A percentile compares a stretch with the other conserved stretches of the same genome.
Evolutionary conservation across 2,797 vertebrate species (phyloP).

Genomic region (Phataginus tetradactyla): DNA sequence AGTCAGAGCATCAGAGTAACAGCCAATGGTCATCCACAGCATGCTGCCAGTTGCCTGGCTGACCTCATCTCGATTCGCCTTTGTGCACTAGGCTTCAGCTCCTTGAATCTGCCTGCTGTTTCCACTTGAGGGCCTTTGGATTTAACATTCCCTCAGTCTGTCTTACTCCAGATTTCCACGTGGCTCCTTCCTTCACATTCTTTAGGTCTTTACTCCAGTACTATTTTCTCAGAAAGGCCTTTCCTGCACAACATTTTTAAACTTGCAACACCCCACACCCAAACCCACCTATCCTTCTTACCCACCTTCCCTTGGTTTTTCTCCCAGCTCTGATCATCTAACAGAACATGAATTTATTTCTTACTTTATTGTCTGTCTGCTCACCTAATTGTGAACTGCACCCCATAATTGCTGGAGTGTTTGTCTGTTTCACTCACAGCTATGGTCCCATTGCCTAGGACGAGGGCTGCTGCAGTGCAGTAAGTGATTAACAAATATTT

Average conservation of each 20-base stretch:
- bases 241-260: not conserved
- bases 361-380: not conserved
- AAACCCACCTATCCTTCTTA: not conserved
- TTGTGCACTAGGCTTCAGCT: not conserved
- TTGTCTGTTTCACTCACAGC: not conserved
- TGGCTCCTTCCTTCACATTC: not conserved
- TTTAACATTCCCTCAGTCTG: not conserved
- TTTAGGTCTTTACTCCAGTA: not conserved
- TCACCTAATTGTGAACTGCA: not conserved
- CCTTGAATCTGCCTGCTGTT: not conserved
- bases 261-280: not conserved
- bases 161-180: not conserved
- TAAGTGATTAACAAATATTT: not conserved
- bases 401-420: rapidly evolving
- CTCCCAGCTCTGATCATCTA: not conserved
- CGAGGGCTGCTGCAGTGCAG: not conserved
- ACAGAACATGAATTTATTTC: not conserved
- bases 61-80: rapidly evolving
- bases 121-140: not conserved
- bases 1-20: not conserved
- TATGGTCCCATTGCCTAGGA: not conserved
- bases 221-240: not conserved
- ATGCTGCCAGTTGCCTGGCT: not conserved
- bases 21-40: rapidly evolving
- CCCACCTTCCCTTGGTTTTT: not conserved